A percentile compares a stretch with the other conserved stretches of the same genome.
These are phyloP conservation scores for Caenorhabditis sp. DNA, from an alignment of 2,888 invertebrate genomes.

Conservation along the genomic window DNA sequence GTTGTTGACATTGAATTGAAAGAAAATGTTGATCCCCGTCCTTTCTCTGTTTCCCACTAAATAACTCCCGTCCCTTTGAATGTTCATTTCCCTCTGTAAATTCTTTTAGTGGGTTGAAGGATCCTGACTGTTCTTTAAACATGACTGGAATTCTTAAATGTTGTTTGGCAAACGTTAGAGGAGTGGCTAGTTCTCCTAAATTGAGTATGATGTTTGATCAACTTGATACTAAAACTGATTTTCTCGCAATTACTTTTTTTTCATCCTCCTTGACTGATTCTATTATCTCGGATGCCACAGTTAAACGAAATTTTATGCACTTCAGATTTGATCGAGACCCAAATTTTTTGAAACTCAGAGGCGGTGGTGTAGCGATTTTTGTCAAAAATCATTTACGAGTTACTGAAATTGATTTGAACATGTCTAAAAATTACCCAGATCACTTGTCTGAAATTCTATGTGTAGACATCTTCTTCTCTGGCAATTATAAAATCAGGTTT, in stretches of 20 bases:
- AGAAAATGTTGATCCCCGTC: background rate
- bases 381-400: background rate
- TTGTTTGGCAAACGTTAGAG: background rate
- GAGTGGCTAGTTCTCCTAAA: background rate
- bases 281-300: no score
- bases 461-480: background rate
- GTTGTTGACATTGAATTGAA: background rate
- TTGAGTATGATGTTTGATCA: background rate
- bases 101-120: background rate
- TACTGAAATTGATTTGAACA: background rate
- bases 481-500: background rate
- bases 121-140: background rate
- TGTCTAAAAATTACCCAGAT: background rate
- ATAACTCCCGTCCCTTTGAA: background rate
- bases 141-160: background rate
- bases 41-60: background rate
- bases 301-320: no score
- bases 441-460: background rate
- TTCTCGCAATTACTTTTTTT: background rate
- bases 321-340: background rate
- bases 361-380: background rate
- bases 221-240: background rate
- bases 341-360: background rate
- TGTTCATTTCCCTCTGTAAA: background rate
- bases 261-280: background rate